phyloP scores from a whole-genome alignment of 2,888 invertebrate species.

The Dasysyrphus albostriatus region DNA sequence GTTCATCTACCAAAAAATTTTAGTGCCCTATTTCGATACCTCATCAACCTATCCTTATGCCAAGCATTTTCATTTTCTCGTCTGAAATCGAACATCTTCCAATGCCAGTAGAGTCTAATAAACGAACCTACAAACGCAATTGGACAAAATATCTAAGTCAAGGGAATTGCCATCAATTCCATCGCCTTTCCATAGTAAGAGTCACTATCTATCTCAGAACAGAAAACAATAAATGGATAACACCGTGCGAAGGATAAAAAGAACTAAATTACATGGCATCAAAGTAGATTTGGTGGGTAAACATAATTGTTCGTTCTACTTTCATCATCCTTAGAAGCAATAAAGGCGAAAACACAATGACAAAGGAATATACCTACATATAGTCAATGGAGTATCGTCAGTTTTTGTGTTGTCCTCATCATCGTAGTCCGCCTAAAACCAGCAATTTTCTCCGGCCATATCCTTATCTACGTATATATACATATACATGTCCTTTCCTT shows the following conservation, averaged over 20 bases:
- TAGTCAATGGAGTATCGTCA: constrained; percentile 46
- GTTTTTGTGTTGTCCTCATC: constrained; percentile 19
- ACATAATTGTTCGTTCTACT: constrained; percentile 66
- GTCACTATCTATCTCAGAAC: constrained; percentile 15
- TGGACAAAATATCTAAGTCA: constrained; percentile 61
- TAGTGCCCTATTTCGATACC: constrained; percentile 52
- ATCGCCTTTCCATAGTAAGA: not conserved
- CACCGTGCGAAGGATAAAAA: constrained; percentile 57
- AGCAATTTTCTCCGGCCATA: not conserved
- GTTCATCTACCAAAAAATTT: constrained; percentile 31
- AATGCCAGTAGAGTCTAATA: constrained; percentile 34
- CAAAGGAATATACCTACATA: constrained; percentile 32
- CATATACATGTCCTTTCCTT: constrained; percentile 4
- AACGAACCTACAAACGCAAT: constrained; percentile 46
- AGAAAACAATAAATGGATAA: constrained; percentile 36
- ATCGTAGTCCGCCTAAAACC: not conserved
- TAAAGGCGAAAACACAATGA: constrained; percentile 27
- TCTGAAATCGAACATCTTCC: constrained; percentile 53
- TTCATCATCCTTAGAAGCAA: constrained; percentile 50
- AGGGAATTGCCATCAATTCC: constrained; percentile 33
- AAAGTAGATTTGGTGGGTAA: constrained; percentile 69
- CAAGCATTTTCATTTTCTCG: constrained; percentile 47
- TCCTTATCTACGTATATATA: not conserved
- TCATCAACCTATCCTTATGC: constrained; percentile 32
- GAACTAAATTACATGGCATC: constrained; percentile 72